Evolutionary conservation across 2,113 vertebrate genomes (phyloP), one percentile per base, ranked within the genome.

Genomic region (Enhydra lutris): DNA sequence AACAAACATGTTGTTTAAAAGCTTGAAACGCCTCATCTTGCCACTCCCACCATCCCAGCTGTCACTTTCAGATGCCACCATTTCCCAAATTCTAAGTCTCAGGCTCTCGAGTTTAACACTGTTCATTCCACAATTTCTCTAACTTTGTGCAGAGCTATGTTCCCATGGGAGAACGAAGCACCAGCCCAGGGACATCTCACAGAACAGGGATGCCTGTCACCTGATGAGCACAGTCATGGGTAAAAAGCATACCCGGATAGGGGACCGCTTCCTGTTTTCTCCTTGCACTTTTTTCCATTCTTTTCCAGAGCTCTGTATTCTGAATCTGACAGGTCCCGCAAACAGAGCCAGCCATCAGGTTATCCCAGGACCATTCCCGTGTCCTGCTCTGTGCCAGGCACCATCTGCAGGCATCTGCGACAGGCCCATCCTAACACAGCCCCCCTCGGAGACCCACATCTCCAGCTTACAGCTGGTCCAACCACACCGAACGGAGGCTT

Each of bases 1-100:
- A 97, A 97, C 78, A 97, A 96, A 89, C 69, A 67, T 12, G 65
- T 55, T 89, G 55, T 94, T 96, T n/a, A 89, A 92, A 97, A 95
- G 45, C 91, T 92, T 93, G 23, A 94, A 81, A 96, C n/a, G 26
- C 78, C 79, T 89, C 52, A 55, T 94, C 79, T 45, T 90, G 89
- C 42, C 90, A 45, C 52, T 52, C 79, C 89, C 45, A 42, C 78
- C 85, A 65, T 47, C 89, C 89, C 89, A 94, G 74, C 78, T 96
- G 85, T 97, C 94, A 97, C 79, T 96, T 95, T 94, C 69, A 63
- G 86, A 92, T 0, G 15, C 91, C 65, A 83, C 50, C 10, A 4
- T 79, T 76, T 96, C 61, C 61, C 79, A 67, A 71, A 89, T 42
- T 85, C 78, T 73, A 52, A 47, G 78, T 78, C 61, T 47, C 69